phyloP scores from a whole-genome alignment of 2,797 vertebrate genomes.

The Glossophaga mutica region DNA sequence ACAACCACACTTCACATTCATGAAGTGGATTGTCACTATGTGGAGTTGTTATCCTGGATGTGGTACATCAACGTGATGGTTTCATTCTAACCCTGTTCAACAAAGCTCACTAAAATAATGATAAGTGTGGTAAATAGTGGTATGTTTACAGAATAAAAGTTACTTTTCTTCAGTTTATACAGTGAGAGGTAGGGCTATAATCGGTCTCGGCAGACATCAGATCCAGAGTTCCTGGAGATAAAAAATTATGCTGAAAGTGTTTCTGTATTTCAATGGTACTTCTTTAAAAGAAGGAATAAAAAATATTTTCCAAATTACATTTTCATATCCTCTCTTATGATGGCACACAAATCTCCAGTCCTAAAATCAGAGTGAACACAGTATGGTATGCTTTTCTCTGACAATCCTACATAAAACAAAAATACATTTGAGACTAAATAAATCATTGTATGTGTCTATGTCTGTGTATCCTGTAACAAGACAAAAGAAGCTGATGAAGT shows the following conservation, averaged over 20 bases:
- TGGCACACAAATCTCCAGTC: background rate
- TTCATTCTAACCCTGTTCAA: background rate
- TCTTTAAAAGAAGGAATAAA: background rate
- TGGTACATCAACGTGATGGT: background rate
- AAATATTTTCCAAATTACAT: background rate
- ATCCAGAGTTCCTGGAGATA: background rate
- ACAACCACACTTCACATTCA: background rate
- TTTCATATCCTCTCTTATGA: background rate
- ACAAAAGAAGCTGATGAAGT: background rate
- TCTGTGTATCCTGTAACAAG: background rate
- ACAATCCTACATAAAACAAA: background rate
- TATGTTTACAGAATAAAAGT: background rate
- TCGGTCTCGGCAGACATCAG: background rate
- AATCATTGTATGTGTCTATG: background rate
- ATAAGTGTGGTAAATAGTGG: background rate
- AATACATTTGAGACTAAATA: background rate
- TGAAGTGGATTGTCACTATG: background rate
- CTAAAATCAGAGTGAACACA: conserved; percentile 7
- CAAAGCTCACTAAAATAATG: background rate
- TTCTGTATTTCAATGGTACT: background rate
- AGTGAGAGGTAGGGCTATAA: background rate
- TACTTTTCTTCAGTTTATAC: background rate
- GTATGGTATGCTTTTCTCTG: background rate
- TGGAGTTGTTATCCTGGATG: background rate
- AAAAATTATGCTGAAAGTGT: background rate